Conservation (phyloP, 2,113 vertebrate species). For the Prunella fulvescens region DNA sequence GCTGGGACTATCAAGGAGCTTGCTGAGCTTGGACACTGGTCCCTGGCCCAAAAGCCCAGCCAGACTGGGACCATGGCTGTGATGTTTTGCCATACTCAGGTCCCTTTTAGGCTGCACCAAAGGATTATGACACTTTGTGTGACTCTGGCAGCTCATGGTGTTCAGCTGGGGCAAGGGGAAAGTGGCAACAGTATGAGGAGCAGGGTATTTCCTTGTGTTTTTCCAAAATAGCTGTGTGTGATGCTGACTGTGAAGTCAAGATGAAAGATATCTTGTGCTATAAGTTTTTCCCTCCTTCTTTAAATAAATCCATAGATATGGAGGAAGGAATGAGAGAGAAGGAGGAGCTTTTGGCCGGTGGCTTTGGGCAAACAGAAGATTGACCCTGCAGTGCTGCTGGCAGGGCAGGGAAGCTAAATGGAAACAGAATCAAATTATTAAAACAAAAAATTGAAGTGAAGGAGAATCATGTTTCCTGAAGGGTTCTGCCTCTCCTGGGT, state of each 20-base stretch:
- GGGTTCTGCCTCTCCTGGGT: conserved; percentile 20
- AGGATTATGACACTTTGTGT: accelerated
- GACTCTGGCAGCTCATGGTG: not conserved
- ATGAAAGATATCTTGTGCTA: not conserved
- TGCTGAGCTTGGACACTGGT: accelerated
- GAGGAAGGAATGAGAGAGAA: not conserved
- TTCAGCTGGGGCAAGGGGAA: not conserved
- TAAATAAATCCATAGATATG: not conserved
- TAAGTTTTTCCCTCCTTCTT: accelerated
- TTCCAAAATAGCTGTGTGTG: not conserved
- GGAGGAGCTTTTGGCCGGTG: not conserved
- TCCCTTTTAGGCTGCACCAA: not conserved
- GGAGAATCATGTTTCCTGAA: conserved; percentile 24
- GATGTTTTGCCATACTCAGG: not conserved
- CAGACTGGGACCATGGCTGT: accelerated
- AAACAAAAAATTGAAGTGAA: not conserved
- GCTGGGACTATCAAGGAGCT: not conserved
- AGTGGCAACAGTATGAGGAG: not conserved
- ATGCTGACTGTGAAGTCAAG: not conserved
- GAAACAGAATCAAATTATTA: not conserved
- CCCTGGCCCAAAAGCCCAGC: not conserved
- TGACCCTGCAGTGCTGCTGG: not conserved
- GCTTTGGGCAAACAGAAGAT: not conserved
- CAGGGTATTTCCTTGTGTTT: not conserved
- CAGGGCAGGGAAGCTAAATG: not conserved